Base-by-base conservation (phyloP, 1,140 invertebrate genomes). In the Phymastichus coffea region DNA sequence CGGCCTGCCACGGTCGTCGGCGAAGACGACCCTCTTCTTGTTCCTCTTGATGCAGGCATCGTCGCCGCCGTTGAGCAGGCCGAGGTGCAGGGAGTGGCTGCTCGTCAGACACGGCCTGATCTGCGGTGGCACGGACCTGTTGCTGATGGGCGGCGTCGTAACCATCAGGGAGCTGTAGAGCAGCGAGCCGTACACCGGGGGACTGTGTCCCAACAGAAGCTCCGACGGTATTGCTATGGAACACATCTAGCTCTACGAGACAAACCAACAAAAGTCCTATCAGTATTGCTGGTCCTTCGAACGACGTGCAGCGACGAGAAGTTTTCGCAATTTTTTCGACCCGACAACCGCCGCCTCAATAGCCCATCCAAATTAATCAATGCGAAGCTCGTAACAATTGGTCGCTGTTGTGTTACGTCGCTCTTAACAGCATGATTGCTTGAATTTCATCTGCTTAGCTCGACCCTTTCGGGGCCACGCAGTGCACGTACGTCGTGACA, bases 1-100 rank as follows among this genome's bases (percentile, higher is more conserved):
- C 1, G 91, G 88, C 33, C 89, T 84, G 1, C 95, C 95, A 70
- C 88, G 88, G 69, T 94, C 93, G 71, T 98, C 95, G 0, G 95
- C 95, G 74, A 98, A 98, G 1, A 95, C 92, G 1, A 98, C 95
- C 61, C 84, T 86, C 76, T 97, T 97, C 71, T 93, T 93, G 43
- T 73, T 71, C 56, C 77, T 78, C 35, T 55, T 67, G 52, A 63
- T 72, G 37, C 59, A 58, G 20, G 46, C 44, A 54, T 63, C 58
- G 10, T 63, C 33, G 44, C 33, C 66, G 54, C 66, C 63, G 44
- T 57, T 70, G 8, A 70, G 65, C 22, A 76, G 52, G 7, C 63
- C 63, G 37, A 79, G 44, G 9, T 73, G 57, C 20, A 79, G 65
- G 2, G 73, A 70, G 6, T 66, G 68, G 1, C 65, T 65, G 40